Conservation (phyloP, 2,113 vertebrate genomes). For the Hemiprocne comata region DNA sequence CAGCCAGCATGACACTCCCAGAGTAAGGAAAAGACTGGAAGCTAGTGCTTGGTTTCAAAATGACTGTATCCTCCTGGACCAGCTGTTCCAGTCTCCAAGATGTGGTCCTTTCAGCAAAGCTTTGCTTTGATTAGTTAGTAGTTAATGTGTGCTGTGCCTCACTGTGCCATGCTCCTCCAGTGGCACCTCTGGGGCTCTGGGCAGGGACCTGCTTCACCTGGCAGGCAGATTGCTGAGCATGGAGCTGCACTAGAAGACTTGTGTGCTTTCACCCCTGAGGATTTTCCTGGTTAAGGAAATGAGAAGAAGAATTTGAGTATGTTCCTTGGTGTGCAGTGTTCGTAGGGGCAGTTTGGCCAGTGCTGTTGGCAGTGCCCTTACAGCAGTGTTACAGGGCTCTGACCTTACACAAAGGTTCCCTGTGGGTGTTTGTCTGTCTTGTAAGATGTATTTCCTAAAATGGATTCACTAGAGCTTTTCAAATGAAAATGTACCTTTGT, state of each 20-base stretch:
- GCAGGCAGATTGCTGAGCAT: not conserved
- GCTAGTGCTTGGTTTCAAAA: not conserved
- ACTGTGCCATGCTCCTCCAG: not conserved
- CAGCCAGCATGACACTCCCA: accelerated
- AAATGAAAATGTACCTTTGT: not conserved
- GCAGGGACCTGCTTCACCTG: not conserved
- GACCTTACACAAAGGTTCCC: not conserved
- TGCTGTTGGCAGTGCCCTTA: not conserved
- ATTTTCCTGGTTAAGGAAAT: not conserved
- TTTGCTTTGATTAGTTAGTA: not conserved
- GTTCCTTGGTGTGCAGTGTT: not conserved
- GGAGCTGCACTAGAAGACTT: accelerated
- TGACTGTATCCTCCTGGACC: not conserved
- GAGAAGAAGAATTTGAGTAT: not conserved
- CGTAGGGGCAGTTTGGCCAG: not conserved
- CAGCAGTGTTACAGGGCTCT: not conserved
- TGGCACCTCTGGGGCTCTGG: not conserved
- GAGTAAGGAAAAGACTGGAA: not conserved
- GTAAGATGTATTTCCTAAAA: not conserved
- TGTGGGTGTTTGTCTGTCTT: not conserved
- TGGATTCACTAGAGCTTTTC: not conserved
- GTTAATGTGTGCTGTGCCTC: not conserved
- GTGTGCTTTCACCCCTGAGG: not conserved
- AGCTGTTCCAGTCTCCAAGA: not conserved
- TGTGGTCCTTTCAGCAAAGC: not conserved